Percentiles rank a stretch among this genome's conserved stretches.
Conservation (phyloP, 2,888 invertebrate genomes). For the Dasypolia templi region DNA sequence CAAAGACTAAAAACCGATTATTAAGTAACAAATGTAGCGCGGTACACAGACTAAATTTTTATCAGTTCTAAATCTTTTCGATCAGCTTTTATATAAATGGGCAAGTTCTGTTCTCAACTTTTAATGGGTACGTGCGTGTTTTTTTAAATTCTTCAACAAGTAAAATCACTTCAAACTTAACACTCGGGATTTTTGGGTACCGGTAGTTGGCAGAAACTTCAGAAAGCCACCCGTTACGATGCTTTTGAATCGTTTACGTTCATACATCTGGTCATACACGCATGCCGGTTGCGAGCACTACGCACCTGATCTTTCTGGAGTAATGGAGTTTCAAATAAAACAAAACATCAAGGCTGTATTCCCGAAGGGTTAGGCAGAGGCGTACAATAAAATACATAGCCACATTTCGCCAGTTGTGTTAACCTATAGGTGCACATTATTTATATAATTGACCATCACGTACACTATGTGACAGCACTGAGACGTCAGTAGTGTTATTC, state of each 20-base stretch:
- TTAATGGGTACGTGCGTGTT: conserved; percentile 45
- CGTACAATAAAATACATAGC: too few species aligned
- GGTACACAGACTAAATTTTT: conserved; percentile 40
- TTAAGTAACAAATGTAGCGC: conserved; percentile 26
- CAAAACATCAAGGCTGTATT: too few species aligned
- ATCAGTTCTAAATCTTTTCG: conserved; percentile 25
- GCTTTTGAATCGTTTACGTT: too few species aligned
- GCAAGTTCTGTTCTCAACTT: conserved; percentile 32
- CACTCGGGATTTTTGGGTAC: neutral
- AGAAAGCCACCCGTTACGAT: too few species aligned
- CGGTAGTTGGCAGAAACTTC: too few species aligned
- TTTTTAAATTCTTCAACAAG: conserved; percentile 30
- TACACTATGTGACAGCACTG: too few species aligned
- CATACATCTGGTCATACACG: too few species aligned
- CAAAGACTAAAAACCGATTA: conserved; percentile 28
- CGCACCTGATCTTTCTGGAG: too few species aligned
- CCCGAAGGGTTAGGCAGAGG: too few species aligned
- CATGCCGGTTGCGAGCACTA: too few species aligned
- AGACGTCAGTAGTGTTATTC: too few species aligned
- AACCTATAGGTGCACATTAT: neutral
- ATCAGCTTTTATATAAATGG: conserved; percentile 44
- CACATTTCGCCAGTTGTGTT: neutral
- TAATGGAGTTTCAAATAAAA: too few species aligned
- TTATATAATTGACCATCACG: neutral
- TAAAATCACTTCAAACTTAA: conserved; percentile 4